Evolutionary conservation across 2,888 invertebrate genomes (phyloP).

Genomic region (Tiphia femorata): DNA sequence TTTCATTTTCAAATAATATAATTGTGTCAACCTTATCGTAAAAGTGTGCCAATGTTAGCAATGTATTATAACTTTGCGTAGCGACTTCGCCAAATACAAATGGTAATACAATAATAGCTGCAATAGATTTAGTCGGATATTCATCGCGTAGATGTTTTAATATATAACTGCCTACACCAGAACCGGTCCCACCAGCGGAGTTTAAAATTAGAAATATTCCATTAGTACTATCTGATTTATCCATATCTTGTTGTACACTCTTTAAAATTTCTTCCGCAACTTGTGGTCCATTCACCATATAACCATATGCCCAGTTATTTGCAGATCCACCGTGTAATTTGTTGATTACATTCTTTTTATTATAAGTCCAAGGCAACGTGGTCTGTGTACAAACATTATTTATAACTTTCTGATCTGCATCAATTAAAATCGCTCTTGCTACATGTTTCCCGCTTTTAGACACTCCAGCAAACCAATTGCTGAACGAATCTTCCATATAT

Average conservation of each 20-base stretch:
- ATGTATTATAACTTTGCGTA: conserved; percentile 71
- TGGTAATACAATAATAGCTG: conserved; percentile 68
- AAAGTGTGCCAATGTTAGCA: conserved; percentile 70
- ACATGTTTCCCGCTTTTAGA: conserved; percentile 59
- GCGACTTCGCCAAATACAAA: conserved; percentile 70
- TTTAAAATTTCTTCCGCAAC: conserved; percentile 65
- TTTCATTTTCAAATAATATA: conserved; percentile 70
- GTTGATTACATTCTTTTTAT: conserved; percentile 66
- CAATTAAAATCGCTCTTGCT: conserved; percentile 70
- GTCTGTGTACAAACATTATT: conserved; percentile 55
- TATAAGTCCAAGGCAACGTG: conserved; percentile 60
- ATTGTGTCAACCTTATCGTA: conserved; percentile 66
- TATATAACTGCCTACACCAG: conserved; percentile 70
- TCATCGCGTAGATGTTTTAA: conserved; percentile 67
- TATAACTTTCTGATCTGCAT: conserved; percentile 71
- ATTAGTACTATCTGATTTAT: conserved; percentile 67
- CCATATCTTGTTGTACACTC: conserved; percentile 65
- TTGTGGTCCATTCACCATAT: conserved; percentile 65
- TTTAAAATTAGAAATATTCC: conserved; percentile 69
- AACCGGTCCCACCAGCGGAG: conserved; percentile 72
- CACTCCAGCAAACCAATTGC: conserved; percentile 69
- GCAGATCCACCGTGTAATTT: conserved; percentile 69
- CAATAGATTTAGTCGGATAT: conserved; percentile 69
- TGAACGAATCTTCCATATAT: conserved; percentile 60
- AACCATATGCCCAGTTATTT: conserved; percentile 73